These are phyloP conservation scores for Stenotaenia linearis DNA, from an alignment of 2,888 invertebrate genomes.

Conservation along the genomic window DNA sequence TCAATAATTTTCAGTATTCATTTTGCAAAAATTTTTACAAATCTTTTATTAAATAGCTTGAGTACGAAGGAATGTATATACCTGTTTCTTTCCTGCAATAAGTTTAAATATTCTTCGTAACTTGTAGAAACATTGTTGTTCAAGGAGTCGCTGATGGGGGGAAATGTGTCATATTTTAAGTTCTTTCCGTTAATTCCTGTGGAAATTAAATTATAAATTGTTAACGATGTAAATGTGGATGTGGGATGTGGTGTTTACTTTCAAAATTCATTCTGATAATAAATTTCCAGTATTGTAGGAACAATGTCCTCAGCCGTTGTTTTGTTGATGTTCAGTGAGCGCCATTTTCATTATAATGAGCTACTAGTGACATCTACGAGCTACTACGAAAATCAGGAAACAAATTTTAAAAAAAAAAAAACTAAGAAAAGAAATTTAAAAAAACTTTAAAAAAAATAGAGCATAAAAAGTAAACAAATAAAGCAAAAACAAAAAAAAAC, in stretches of 20 bases:
- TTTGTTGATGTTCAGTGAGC: not conserved
- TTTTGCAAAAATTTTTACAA: not conserved
- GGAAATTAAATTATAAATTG: not conserved
- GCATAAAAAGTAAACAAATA: too few species aligned
- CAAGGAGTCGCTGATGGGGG: not conserved
- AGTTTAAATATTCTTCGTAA: slow-evolving; percentile 12
- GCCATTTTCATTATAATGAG: not conserved
- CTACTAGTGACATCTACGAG: too few species aligned
- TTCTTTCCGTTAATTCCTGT: not conserved
- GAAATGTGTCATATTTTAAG: not conserved
- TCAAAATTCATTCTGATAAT: not conserved
- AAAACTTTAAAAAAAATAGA: too few species aligned
- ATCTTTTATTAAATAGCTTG: not conserved
- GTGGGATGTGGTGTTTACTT: not conserved
- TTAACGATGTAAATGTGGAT: not conserved
- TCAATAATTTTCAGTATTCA: not conserved
- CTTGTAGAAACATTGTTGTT: not conserved
- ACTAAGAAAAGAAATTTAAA: too few species aligned
- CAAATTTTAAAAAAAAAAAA: too few species aligned
- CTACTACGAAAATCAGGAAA: too few species aligned
- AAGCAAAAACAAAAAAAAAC: too few species aligned
- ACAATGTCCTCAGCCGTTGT: too few species aligned
- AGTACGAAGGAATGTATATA: not conserved
- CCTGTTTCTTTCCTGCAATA: slow-evolving; percentile 14
- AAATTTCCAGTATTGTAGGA: too few species aligned